Evolutionary conservation across 2,797 vertebrate species (phyloP), one percentile per base, ranked within the genome.

Genomic region (Gallinago stenura): DNA sequence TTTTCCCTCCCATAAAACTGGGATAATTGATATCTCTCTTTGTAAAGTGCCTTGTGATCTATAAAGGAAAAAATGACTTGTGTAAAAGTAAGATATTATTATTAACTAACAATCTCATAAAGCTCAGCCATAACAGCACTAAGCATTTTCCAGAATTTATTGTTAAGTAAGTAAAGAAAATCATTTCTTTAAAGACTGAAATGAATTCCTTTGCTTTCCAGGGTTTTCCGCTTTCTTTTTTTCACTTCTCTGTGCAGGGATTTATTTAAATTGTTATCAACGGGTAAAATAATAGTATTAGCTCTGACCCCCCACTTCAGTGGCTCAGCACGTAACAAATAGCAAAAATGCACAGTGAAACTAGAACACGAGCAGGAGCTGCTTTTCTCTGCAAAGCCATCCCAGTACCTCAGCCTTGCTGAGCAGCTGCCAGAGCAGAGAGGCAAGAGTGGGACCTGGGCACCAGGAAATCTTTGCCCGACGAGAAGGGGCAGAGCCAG

Each of bases 41-140:
- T 75, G 24, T 54, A 58, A 90, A 92, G 75, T 61, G 60, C 41
- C 60, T 82, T 70, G 35, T 81, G 65, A 80, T 41, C 65, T 45
- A 86, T 46, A 86, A 90, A 78, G 43, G 41, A 83, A 95, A 80
- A 96, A 90, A 68, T 3, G 0, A 88, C 37, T 77, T 65, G 53
- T 64, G 22, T 66, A 87, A 73, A 30, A 81, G 37, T 30, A 73
- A 90, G 69, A 22, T 87, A 37, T 8, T 89, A 60, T 69, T 89
- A 83, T 61, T 91, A 90, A 83, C 50, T 76, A 94, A 87, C 33
- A 92, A 15, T 16, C 46, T 61, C 60, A 79, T 58, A 87, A 81
- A 91, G 56, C 54, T 91, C 73, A 87, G 41, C 1, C 6, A 16
- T 33, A 79, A 83, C 16, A 90, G 64, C 58, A 70, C 48, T 50